Evolutionary conservation across 2,888 invertebrate genomes (phyloP).

Genomic region (Drosophila meridionalis): DNA sequence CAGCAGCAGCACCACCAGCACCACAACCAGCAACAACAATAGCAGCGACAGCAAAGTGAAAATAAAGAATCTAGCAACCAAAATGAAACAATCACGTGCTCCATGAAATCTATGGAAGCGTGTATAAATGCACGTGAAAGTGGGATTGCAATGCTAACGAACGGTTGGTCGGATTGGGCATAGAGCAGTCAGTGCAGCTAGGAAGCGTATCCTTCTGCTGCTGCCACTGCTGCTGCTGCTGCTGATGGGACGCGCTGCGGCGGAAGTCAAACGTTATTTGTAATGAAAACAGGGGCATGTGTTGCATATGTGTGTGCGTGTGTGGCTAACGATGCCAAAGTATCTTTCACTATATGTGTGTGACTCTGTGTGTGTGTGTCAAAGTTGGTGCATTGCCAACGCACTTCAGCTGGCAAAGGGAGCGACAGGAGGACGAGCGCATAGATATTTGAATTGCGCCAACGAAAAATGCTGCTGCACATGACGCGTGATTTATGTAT

Average conservation of each 20-base stretch:
- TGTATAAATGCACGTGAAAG: slow-evolving; percentile 79
- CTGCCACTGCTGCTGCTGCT: slow-evolving; percentile 23
- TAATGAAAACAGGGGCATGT: slow-evolving; percentile 81
- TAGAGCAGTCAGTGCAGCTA: slow-evolving; percentile 38
- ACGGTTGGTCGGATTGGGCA: slow-evolving; percentile 18
- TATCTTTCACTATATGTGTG: slow-evolving; percentile 20
- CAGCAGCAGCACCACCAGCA: slow-evolving; percentile 25
- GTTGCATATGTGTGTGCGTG: slow-evolving; percentile 47
- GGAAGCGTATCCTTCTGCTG: slow-evolving; percentile 19
- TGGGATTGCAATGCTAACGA: slow-evolving; percentile 62
- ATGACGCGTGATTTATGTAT: slow-evolving; percentile 78
- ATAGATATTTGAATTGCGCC: slow-evolving; percentile 71
- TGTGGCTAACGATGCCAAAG: slow-evolving; percentile 62
- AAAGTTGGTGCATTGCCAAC: slow-evolving; percentile 75
- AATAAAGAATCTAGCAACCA: slow-evolving; percentile 69
- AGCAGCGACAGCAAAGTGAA: slow-evolving; percentile 23
- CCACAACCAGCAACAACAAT: slow-evolving; percentile 24
- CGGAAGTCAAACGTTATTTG: slow-evolving; percentile 82
- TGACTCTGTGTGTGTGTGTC: slow-evolving; percentile 36
- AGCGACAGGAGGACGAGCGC: slow-evolving; percentile 1
- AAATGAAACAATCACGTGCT: slow-evolving; percentile 81
- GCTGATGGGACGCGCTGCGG: slow-evolving; percentile 61
- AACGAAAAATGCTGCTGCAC: slow-evolving; percentile 71
- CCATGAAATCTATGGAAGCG: slow-evolving; percentile 80
- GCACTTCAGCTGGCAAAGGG: slow-evolving; percentile 57